Percentiles rank a stretch among this genome's conserved stretches.
These are phyloP conservation scores for Cantharis nigra DNA, from an alignment of 2,888 invertebrate species.

Conservation along the genomic window DNA sequence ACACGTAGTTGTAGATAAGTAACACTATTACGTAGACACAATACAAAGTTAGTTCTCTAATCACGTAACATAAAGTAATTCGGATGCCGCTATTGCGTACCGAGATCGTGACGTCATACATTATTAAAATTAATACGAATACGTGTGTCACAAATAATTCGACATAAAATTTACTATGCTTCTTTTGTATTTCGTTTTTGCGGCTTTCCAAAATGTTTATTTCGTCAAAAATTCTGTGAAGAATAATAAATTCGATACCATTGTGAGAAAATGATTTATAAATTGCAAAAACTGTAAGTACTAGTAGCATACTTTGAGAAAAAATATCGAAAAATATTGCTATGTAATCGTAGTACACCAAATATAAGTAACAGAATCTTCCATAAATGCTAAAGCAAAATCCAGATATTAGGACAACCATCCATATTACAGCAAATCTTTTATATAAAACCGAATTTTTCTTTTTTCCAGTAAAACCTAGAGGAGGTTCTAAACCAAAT, in stretches of 20 bases:
- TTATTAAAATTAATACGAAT: background rate
- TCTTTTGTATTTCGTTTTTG: background rate
- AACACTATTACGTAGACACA: background rate
- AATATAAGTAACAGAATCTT: background rate
- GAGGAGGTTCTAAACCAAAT: background rate
- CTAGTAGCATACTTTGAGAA: background rate
- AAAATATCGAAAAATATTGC: background rate
- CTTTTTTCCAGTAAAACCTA: background rate
- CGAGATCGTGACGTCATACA: background rate
- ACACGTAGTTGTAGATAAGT: slow-evolving; percentile 3
- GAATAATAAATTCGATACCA: background rate
- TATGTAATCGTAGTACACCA: background rate
- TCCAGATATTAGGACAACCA: background rate
- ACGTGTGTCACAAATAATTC: background rate
- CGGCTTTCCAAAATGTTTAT: background rate
- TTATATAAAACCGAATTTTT: background rate
- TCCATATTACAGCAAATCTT: background rate
- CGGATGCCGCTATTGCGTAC: background rate
- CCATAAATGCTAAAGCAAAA: background rate
- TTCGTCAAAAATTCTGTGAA: background rate
- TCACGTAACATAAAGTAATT: background rate
- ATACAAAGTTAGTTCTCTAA: background rate
- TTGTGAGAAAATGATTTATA: background rate
- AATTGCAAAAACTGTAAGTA: background rate
- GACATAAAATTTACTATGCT: background rate